Evolutionary conservation across 1,140 invertebrate genomes (phyloP).

Genomic region (Hyposmocoma kahamanoa): DNA sequence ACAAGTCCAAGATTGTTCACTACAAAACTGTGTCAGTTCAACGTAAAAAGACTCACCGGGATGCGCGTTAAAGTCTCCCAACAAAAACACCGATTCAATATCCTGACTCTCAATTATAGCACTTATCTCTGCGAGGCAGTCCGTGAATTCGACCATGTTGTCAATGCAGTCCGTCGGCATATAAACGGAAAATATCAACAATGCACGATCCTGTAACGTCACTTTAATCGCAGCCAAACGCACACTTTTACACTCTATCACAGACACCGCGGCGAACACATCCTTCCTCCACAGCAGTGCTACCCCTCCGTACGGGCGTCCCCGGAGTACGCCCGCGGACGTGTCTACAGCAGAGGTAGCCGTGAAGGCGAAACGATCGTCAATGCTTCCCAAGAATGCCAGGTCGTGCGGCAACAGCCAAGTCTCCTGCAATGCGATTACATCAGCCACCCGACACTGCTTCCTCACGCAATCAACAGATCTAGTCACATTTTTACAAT

Average conservation of each 20-base stretch:
- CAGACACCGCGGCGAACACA: too few species aligned
- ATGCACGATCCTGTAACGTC: background rate
- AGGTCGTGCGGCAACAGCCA: too few species aligned
- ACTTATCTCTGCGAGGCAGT: background rate
- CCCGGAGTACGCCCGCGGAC: too few species aligned
- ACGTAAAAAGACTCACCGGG: background rate
- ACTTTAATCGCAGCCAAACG: background rate
- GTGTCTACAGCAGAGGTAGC: too few species aligned
- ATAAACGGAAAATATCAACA: background rate
- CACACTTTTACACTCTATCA: background rate
- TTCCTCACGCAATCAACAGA: too few species aligned
- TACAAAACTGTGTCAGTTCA: background rate
- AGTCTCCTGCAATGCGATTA: too few species aligned
- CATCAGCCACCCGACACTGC: too few species aligned
- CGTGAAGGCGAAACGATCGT: too few species aligned
- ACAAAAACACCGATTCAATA: background rate
- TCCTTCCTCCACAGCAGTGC: too few species aligned
- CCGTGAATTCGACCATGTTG: slow-evolving; percentile 2
- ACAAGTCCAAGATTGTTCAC: slow-evolving; percentile 2
- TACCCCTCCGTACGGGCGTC: too few species aligned
- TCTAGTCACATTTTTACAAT: too few species aligned
- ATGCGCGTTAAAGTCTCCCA: slow-evolving; percentile 1
- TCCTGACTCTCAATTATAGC: slow-evolving; percentile 4
- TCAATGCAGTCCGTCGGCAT: slow-evolving; percentile 1
- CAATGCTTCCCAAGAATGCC: too few species aligned